Base-by-base conservation (phyloP, 2,797 vertebrate genomes). In the Phoxinus dragarum region DNA sequence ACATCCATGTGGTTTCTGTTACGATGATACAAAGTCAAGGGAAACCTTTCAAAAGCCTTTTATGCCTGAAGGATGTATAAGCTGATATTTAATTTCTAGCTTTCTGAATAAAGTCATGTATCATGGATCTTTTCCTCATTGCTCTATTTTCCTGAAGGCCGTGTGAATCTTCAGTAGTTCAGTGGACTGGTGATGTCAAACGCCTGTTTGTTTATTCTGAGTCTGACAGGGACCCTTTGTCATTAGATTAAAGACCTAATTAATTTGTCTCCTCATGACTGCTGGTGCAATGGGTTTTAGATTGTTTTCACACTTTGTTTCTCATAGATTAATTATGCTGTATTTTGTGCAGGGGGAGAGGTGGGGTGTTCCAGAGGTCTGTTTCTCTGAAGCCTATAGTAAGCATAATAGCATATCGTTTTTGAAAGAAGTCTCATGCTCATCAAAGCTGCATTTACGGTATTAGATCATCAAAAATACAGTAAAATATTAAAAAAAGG, bases 191-290 rank as follows among this genome's bases (percentile, higher is more conserved):
- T 49, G 83, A 79, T 56, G 76, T 86, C n/a, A 82, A 87, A 81
- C 76, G 76, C 88, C 89, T 88, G 64, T 82, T 89, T 92, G 90
- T 89, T 91, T 92, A 91, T 91, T 86, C 90, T 71, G 54, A 82
- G 31, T 80, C 85, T 91, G 91, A 94, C 90, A 90, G 87, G 68
- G 83, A 87, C 88, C 86, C 85, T 92, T 91, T 92, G 88, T 93
- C 91, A 91, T 91, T 83, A 9, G 34, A 88, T 90, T 74, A 89
- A 90, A 92, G 91, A 85, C 90, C 91, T 93, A 92, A 94, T 93
- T 94, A 90, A 93, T 93, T 86, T 87, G 80, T 79, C 49, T 64
- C 72, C 67, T 89, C 87, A 90, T 91, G 90, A 90, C 87, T 76
- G 87, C 77, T 68, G 44, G 38, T 69, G 87, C 81, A 80, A 88